phyloP scores from a whole-genome alignment of 2,888 invertebrate species.

The Scelioninae gen. 2 region DNA sequence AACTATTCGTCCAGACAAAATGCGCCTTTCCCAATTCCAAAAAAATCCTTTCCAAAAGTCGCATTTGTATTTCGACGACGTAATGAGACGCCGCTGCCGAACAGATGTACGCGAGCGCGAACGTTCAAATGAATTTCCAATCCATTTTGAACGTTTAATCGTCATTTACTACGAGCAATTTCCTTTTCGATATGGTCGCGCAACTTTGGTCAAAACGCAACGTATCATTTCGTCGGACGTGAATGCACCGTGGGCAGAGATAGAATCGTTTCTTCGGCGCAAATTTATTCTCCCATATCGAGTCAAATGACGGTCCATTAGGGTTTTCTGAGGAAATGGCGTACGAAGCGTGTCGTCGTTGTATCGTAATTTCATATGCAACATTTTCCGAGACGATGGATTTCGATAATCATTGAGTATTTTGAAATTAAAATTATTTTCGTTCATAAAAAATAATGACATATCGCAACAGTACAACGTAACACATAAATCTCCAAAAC shows the following conservation, averaged over 20 bases:
- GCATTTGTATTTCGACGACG: constrained; percentile 5
- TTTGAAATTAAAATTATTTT: too few relatives aligned
- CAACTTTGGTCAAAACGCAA: constrained; percentile 29
- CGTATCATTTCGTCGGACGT: constrained; percentile 48
- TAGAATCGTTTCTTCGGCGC: constrained; percentile 24
- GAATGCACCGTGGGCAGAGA: constrained; percentile 26
- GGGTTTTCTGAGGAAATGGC: constrained; percentile 22
- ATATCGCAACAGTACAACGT: too few relatives aligned
- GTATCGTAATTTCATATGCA: constrained; percentile 6
- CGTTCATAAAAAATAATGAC: too few relatives aligned
- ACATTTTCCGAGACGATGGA: background rate
- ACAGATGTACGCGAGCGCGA: constrained; percentile 5
- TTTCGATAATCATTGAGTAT: too few relatives aligned
- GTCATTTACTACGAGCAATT: constrained; percentile 37
- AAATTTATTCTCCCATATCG: constrained; percentile 40
- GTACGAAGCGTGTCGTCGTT: constrained; percentile 29
- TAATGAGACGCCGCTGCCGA: constrained; percentile 1
- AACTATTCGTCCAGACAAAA: too few relatives aligned
- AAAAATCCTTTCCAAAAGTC: background rate
- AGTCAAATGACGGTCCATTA: constrained; percentile 22
- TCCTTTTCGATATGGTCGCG: constrained; percentile 48
- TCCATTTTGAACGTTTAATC: constrained; percentile 40
- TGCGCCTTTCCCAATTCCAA: too few relatives aligned
- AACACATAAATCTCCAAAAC: too few relatives aligned
- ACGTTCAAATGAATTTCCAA: constrained; percentile 10